These are phyloP conservation scores for Ardeotis arabs DNA, from an alignment of 2,113 vertebrate species.

Conservation along the genomic window DNA sequence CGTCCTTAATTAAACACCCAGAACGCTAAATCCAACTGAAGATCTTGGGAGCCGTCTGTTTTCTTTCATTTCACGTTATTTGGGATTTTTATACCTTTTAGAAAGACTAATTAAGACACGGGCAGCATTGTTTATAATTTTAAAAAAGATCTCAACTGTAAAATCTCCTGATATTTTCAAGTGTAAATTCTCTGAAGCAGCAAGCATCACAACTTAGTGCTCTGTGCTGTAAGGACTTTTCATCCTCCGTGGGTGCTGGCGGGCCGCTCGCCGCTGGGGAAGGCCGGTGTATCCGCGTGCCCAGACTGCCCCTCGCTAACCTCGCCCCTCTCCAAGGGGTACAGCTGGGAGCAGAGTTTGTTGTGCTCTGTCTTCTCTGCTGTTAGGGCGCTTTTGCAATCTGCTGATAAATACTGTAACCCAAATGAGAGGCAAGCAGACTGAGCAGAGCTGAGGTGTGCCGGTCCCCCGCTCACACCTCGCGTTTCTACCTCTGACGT, in stretches of 20 bases:
- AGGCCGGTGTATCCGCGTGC: neutral
- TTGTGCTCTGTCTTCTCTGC: neutral
- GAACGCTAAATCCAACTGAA: accelerated
- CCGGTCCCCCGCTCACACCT: neutral
- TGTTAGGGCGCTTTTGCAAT: neutral
- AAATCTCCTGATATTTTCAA: neutral
- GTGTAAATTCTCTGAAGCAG: neutral
- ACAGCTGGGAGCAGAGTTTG: neutral
- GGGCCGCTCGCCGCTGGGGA: neutral
- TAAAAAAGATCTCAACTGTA: neutral
- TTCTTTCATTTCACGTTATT: neutral
- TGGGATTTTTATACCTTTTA: neutral
- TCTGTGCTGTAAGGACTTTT: neutral
- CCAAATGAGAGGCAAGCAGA: too few species aligned
- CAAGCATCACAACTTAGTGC: neutral
- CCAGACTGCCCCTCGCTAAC: neutral
- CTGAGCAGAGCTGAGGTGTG: neutral
- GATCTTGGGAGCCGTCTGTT: neutral
- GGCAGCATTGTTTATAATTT: neutral
- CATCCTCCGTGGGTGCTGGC: accelerated
- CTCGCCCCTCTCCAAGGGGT: neutral
- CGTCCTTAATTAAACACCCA: neutral
- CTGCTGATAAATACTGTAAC: too few species aligned
- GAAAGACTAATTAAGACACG: neutral
- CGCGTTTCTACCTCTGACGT: accelerated